A percentile compares a stretch with the other conserved stretches of the same genome.
These are phyloP conservation scores for Plagodis dolabraria DNA, from an alignment of 2,888 invertebrate genomes.

Conservation along the genomic window DNA sequence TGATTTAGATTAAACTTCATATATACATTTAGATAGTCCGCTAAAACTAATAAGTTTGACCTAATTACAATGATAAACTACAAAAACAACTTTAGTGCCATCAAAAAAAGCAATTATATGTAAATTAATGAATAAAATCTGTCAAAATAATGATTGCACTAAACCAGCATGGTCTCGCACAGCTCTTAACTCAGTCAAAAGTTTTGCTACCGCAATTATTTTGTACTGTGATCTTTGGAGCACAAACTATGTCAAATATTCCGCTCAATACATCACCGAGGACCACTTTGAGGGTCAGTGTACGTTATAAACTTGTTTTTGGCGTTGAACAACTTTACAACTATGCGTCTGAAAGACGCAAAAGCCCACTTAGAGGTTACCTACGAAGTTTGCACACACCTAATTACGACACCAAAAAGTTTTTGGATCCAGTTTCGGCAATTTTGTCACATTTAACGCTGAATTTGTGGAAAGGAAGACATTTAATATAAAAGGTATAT, in stretches of 20 bases:
- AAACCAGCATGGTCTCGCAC: too few species aligned
- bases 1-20: too few species aligned
- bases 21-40: too few species aligned
- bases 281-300: conserved; percentile 24
- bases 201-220: background rate
- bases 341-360: conserved; percentile 32
- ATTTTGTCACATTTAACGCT: conserved; percentile 18
- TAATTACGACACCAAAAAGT: conserved; percentile 15
- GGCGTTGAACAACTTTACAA: conserved; percentile 28
- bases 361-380: conserved; percentile 25
- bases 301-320: conserved; percentile 34
- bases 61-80: too few species aligned
- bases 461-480: background rate
- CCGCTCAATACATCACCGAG: conserved; percentile 42
- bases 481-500: background rate
- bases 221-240: background rate
- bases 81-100: too few species aligned
- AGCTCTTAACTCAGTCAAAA: background rate
- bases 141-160: too few species aligned
- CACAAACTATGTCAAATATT: conserved; percentile 49
- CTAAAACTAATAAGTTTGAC: too few species aligned
- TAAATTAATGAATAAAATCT: too few species aligned
- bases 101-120: too few species aligned
- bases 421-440: background rate
- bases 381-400: conserved; percentile 20